Conservation (phyloP, 2,888 invertebrate species). For the Apomyelois bistriatella region DNA sequence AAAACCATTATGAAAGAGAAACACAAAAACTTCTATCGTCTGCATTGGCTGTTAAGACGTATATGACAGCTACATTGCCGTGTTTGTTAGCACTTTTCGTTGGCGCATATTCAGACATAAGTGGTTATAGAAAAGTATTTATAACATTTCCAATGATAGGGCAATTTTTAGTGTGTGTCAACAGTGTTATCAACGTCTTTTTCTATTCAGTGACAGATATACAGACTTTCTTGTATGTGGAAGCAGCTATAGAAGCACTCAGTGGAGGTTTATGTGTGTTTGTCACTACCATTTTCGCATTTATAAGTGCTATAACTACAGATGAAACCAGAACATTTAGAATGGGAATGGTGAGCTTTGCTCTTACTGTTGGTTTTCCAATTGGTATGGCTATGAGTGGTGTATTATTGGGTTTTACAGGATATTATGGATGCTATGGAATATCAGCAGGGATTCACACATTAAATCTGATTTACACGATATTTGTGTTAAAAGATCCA, state of each 20-base stretch:
- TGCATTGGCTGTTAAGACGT: slow-evolving; percentile 87
- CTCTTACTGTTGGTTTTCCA: slow-evolving; percentile 32
- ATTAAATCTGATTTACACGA: slow-evolving; percentile 29
- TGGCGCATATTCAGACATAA: slow-evolving; percentile 84
- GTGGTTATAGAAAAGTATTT: slow-evolving; percentile 82
- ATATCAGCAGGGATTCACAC: slow-evolving; percentile 24
- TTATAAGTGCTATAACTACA: slow-evolving; percentile 32
- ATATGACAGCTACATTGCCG: slow-evolving; percentile 85
- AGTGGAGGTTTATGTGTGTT: slow-evolving; percentile 31
- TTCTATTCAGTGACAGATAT: slow-evolving; percentile 59
- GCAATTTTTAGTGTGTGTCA: slow-evolving; percentile 84
- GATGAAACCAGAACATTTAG: slow-evolving; percentile 33
- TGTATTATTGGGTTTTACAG: slow-evolving; percentile 28
- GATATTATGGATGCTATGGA: slow-evolving; percentile 33
- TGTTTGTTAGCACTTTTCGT: slow-evolving; percentile 86
- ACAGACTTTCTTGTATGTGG: slow-evolving; percentile 24
- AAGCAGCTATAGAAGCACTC: slow-evolving; percentile 30
- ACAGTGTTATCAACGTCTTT: slow-evolving; percentile 82
- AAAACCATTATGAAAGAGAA: slow-evolving; percentile 61
- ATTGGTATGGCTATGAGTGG: slow-evolving; percentile 34
- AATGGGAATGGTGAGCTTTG: slow-evolving; percentile 35
- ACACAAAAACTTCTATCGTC: slow-evolving; percentile 83
- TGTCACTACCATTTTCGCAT: slow-evolving; percentile 30
- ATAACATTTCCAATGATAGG: slow-evolving; percentile 86
- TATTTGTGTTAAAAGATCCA: slow-evolving; percentile 28